Evolutionary conservation across 2,888 invertebrate species (phyloP).

Genomic region (Tromatobia lineatoria): DNA sequence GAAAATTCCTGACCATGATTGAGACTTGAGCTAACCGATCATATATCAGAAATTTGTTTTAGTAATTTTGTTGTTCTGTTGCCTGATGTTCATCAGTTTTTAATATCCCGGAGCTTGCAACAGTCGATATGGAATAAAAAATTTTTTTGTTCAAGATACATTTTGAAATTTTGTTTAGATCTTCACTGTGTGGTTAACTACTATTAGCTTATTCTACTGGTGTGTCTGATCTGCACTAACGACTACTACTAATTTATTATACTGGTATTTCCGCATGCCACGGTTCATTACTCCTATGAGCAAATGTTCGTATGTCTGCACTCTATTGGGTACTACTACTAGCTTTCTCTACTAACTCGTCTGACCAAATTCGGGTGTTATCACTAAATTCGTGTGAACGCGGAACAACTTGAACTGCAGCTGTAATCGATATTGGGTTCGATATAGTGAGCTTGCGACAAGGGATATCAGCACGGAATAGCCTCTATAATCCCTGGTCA

Average conservation of each 20-base stretch:
- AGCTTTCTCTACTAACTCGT: background rate
- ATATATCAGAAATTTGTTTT: too few species aligned
- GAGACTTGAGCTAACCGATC: too few species aligned
- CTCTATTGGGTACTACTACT: background rate
- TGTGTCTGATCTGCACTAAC: background rate
- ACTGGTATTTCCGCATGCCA: background rate
- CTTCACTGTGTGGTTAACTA: background rate
- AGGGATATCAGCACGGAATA: background rate
- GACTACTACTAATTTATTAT: slow-evolving; percentile 12
- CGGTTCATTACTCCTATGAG: too few species aligned
- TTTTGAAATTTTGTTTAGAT: too few species aligned
- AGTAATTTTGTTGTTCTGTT: too few species aligned
- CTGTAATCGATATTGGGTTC: slow-evolving; percentile 1
- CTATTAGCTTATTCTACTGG: background rate
- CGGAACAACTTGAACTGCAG: slow-evolving; percentile 26
- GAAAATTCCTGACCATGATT: too few species aligned
- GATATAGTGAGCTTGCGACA: slow-evolving; percentile 6
- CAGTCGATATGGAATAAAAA: too few species aligned
- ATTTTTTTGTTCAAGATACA: too few species aligned
- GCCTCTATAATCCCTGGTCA: slow-evolving; percentile 47
- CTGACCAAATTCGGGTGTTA: background rate
- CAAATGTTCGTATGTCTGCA: background rate
- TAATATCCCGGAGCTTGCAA: too few species aligned
- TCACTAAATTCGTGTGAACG: slow-evolving; percentile 17
- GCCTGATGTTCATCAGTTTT: background rate